Percentiles rank a stretch among this genome's conserved stretches.
phyloP scores from a whole-genome alignment of 2,113 vertebrate genomes.

The Ictidomys tridecemlineatus region DNA sequence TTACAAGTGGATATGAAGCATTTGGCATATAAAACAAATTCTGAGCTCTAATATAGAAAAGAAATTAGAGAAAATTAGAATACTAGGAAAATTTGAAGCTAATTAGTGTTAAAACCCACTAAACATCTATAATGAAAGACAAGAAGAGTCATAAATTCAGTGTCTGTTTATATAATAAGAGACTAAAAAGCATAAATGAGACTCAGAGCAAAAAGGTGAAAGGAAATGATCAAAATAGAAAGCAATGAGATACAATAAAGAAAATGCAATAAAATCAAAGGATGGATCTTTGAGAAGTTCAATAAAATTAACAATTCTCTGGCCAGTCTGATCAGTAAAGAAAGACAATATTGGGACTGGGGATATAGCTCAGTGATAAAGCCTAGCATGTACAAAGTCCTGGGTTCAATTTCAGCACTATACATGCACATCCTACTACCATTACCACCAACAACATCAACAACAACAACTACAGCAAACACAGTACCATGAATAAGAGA shows the following conservation, averaged over 20 bases:
- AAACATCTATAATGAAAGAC: background rate
- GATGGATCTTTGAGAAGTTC: background rate
- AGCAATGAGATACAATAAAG: background rate
- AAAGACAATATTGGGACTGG: background rate
- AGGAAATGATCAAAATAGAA: background rate
- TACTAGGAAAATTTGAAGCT: background rate
- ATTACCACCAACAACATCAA: no score
- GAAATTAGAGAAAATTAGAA: background rate
- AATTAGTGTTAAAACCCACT: background rate
- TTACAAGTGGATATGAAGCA: background rate
- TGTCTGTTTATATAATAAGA: background rate
- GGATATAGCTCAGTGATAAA: background rate
- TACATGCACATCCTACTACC: background rate
- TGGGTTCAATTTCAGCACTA: no score
- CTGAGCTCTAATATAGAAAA: background rate
- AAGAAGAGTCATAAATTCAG: background rate
- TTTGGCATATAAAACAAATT: background rate
- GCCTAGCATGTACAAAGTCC: no score
- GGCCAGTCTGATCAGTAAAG: background rate
- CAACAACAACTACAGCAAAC: no score
- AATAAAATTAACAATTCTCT: background rate
- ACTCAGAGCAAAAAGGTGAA: background rate
- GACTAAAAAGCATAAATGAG: background rate
- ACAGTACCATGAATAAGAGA: background rate
- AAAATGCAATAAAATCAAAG: background rate